Conservation (phyloP, 2,888 invertebrate genomes). For the Anorthoa munda region DNA sequence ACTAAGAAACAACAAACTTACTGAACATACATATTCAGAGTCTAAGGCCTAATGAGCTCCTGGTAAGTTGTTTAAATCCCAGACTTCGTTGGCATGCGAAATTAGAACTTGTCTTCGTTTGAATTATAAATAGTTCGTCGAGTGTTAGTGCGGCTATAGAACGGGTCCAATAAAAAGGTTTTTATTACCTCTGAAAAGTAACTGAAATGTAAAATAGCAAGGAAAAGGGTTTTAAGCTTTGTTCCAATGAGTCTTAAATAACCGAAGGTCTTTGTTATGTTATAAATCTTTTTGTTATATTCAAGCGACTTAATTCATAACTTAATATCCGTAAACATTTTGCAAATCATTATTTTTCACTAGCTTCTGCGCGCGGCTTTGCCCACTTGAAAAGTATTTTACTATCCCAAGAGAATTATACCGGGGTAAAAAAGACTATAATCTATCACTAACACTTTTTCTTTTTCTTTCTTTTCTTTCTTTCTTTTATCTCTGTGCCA, state of each 20-base stretch:
- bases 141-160: slow-evolving; percentile 22
- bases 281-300: too few relatives aligned
- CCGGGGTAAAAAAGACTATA: too few relatives aligned
- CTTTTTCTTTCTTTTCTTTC: too few relatives aligned
- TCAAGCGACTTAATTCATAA: background rate
- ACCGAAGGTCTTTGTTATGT: slow-evolving; percentile 12
- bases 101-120: slow-evolving; percentile 28
- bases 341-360: background rate
- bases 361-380: too few relatives aligned
- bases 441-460: too few relatives aligned
- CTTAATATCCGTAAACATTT: background rate
- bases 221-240: slow-evolving; percentile 46
- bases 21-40: slow-evolving; percentile 32
- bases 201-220: slow-evolving; percentile 46
- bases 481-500: too few relatives aligned
- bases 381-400: too few relatives aligned
- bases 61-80: slow-evolving; percentile 36
- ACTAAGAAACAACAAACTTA: slow-evolving; percentile 44
- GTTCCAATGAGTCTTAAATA: slow-evolving; percentile 31
- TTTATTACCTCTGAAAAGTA: slow-evolving; percentile 45
- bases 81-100: slow-evolving; percentile 22
- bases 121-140: slow-evolving; percentile 43
- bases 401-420: too few relatives aligned
- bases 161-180: slow-evolving; percentile 35
- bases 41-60: slow-evolving; percentile 23